Evolutionary conservation across 2,888 invertebrate genomes (phyloP).

Genomic region (Agrotis segetum): DNA sequence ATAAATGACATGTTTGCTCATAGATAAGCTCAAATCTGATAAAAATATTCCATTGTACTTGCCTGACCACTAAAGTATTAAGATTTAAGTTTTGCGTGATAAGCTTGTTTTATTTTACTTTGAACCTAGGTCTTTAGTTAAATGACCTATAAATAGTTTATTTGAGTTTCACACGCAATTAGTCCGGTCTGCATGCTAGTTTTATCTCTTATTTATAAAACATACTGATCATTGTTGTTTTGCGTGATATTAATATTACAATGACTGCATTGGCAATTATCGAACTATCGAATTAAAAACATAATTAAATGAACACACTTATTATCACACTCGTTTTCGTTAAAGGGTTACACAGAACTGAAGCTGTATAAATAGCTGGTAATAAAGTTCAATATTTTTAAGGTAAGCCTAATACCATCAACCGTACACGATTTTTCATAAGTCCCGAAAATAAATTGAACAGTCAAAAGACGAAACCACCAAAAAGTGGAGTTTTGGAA

Average conservation of each 20-base stretch:
- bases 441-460: too few species aligned
- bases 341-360: too few species aligned
- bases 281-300: neutral
- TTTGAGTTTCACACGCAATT: conserved; percentile 30
- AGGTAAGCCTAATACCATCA: too few species aligned
- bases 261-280: neutral
- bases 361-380: too few species aligned
- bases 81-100: conserved; percentile 11
- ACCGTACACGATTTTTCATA: too few species aligned
- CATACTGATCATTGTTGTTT: conserved; percentile 36
- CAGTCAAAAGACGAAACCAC: too few species aligned
- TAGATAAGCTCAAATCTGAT: conserved; percentile 41
- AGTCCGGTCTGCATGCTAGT: neutral
- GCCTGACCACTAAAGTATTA: conserved; percentile 23
- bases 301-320: too few species aligned
- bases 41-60: conserved; percentile 40
- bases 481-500: too few species aligned
- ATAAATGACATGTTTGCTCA: conserved; percentile 41
- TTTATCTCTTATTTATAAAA: conserved; percentile 40
- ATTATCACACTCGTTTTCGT: too few species aligned
- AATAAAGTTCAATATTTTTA: too few species aligned
- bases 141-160: conserved; percentile 36
- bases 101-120: neutral
- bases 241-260: conserved; percentile 18
- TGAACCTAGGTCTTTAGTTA: neutral